These are phyloP conservation scores for Psephotus haematonotus DNA, from an alignment of 2,113 vertebrate genomes.

Conservation along the genomic window DNA sequence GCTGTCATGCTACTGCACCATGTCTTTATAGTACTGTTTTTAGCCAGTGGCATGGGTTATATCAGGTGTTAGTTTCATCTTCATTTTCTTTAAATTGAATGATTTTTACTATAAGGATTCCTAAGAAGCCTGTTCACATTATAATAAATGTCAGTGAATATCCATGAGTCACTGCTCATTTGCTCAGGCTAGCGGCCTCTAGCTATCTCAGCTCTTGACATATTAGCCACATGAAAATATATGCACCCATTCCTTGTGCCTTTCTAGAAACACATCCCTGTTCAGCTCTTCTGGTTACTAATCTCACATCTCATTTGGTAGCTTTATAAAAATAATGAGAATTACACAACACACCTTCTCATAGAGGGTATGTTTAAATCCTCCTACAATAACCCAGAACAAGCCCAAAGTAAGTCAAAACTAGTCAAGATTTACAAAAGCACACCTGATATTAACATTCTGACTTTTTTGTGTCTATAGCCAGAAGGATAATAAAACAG, in stretches of 20 bases:
- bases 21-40: neutral
- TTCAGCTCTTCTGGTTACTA: neutral
- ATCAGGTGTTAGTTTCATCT: slow-evolving; percentile 1
- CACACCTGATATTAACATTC: neutral
- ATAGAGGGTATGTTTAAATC: neutral
- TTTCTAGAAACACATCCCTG: neutral
- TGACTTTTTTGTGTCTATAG: neutral
- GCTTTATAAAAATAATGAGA: neutral
- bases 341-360: neutral
- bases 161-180: slow-evolving; percentile 27
- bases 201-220: neutral
- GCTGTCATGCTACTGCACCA: neutral
- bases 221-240: neutral
- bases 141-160: slow-evolving; percentile 59
- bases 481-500: neutral
- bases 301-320: neutral
- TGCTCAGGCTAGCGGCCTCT: slow-evolving; percentile 7
- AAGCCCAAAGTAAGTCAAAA: neutral
- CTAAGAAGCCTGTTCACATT: slow-evolving; percentile 23
- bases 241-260: neutral
- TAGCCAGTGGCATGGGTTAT: neutral
- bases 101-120: slow-evolving; percentile 7
- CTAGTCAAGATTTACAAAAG: neutral
- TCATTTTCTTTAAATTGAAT: neutral
- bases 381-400: neutral